Base-by-base conservation (phyloP, 1,140 invertebrate species). In the Lepidotrigona ventralis region DNA sequence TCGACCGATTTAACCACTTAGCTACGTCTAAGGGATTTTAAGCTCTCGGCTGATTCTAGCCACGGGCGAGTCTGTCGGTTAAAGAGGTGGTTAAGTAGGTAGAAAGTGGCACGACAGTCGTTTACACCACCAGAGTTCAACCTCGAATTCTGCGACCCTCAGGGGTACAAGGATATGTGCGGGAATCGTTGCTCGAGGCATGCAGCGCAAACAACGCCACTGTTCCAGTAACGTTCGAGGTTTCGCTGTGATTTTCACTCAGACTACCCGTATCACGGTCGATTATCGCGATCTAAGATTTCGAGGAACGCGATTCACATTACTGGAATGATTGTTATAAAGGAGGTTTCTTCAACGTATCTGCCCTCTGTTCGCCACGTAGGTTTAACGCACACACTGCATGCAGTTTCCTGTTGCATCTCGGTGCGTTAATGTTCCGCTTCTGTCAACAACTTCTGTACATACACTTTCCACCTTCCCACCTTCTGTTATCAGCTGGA, bases 71-170 rank as follows among this genome's bases (percentile, higher is more conserved):
- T 26, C 64, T 26, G 56, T 39, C 29, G 71, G 71, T 21, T 56
- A 58, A 82, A 82, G 64, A 46, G 72, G n/a, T 53, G 66, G 73
- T 68, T 46, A 82, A 77, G 74, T 82, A 60, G 81, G 64, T 82
- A 74, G 46, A 77, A 77, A 82, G 26, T 82, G 53, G 29, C 19
- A 11, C 39, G 54, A 82, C 39, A 60, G 64, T 82, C 72, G 81
- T 82, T 82, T 82, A 70, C 81, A 77, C 73, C 54, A 64, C n/a
- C 51, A n/a, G 60, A 70, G 64, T 82, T 82, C 74, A 23, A 33
- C 51, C 63, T 17, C 53, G 80, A 76, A 74, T 21, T 58, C 66
- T 77, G 51, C 29, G 23, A 21, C 19, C 39, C 53, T 54, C 72
- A 5, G 17, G 73, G 72, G 33, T 39, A 15, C 26, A n/a, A 39